Conservation (phyloP, 1,140 invertebrate genomes). For the Agraylea sexmaculata region DNA sequence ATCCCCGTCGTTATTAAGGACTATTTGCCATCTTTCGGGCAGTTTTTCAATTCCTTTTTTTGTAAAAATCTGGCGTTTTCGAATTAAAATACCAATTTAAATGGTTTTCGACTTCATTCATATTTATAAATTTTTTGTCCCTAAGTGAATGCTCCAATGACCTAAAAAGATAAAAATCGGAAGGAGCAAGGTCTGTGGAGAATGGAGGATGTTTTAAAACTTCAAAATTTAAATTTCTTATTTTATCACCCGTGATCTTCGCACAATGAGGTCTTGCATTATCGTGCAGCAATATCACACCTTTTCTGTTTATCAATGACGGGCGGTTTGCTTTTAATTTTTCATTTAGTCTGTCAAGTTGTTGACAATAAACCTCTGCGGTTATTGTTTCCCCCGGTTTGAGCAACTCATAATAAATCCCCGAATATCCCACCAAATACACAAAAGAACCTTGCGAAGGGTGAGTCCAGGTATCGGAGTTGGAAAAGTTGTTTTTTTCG, state of each 20-base stretch:
- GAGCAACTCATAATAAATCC: conserved; percentile 25
- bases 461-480: conserved; percentile 18
- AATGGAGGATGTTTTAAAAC: conserved; percentile 25
- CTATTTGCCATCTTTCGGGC: conserved; percentile 13
- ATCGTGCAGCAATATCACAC: no score
- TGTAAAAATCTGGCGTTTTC: conserved; percentile 15
- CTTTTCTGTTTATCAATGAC: no score
- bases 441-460: conserved; percentile 22
- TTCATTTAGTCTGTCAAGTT: conserved; percentile 19
- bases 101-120: conserved; percentile 7
- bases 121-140: conserved; percentile 7
- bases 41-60: conserved; percentile 14
- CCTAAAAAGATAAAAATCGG: conserved; percentile 25
- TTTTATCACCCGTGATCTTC: no score
- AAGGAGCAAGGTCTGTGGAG: conserved; percentile 25
- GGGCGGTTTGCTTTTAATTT: neutral
- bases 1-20: conserved; percentile 6
- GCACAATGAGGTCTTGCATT: no score
- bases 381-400: conserved; percentile 20
- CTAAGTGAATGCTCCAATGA: conserved; percentile 14
- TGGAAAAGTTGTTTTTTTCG: conserved; percentile 22
- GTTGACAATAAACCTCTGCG: conserved; percentile 22
- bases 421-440: conserved; percentile 20
- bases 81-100: conserved; percentile 9
- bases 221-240: conserved; percentile 2